A percentile compares a stretch with the other conserved stretches of the same genome.
Evolutionary conservation across 2,888 invertebrate genomes (phyloP).

Genomic region (Mythimna impura): DNA sequence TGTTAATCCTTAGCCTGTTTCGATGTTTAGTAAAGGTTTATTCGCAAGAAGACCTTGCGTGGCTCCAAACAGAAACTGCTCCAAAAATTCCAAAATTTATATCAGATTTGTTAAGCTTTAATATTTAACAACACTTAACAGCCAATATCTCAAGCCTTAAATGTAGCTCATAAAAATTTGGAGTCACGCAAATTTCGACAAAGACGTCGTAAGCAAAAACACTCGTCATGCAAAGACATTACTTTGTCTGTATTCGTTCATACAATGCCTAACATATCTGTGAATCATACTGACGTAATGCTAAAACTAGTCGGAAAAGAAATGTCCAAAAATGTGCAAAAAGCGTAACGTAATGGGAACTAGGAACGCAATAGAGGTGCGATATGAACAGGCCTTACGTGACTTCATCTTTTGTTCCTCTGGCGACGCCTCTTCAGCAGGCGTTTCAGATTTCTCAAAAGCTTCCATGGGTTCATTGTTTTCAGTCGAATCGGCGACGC

Average conservation of each 20-base stretch:
- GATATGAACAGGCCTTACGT: constrained; percentile 81
- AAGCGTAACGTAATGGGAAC: constrained; percentile 69
- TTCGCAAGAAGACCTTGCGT: constrained; percentile 27
- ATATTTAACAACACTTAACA: constrained; percentile 33
- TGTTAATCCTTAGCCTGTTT: constrained; percentile 39
- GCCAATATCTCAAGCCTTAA: constrained; percentile 50
- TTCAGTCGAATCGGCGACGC: constrained; percentile 82
- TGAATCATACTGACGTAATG: constrained; percentile 77
- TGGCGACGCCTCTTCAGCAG: constrained; percentile 67
- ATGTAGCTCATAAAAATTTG: constrained; percentile 26
- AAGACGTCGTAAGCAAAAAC: constrained; percentile 47
- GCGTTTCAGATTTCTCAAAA: constrained; percentile 75
- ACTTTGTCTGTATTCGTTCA: constrained; percentile 46
- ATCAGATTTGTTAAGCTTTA: constrained; percentile 11
- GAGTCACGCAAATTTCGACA: constrained; percentile 38
- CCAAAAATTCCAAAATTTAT: constrained; percentile 14
- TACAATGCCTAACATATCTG: constrained; percentile 63
- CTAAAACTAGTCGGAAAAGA: constrained; percentile 59
- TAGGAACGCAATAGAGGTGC: constrained; percentile 69
- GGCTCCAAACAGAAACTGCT: constrained; percentile 19
- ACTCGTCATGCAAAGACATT: constrained; percentile 50
- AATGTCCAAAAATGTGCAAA: constrained; percentile 73
- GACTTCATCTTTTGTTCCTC: constrained; percentile 74
- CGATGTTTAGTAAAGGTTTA: constrained; percentile 24
- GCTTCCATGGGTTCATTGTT: constrained; percentile 76